A percentile compares a stretch with the other conserved stretches of the same genome.
Conservation (phyloP, 2,888 invertebrate genomes). For the Dione juno region DNA sequence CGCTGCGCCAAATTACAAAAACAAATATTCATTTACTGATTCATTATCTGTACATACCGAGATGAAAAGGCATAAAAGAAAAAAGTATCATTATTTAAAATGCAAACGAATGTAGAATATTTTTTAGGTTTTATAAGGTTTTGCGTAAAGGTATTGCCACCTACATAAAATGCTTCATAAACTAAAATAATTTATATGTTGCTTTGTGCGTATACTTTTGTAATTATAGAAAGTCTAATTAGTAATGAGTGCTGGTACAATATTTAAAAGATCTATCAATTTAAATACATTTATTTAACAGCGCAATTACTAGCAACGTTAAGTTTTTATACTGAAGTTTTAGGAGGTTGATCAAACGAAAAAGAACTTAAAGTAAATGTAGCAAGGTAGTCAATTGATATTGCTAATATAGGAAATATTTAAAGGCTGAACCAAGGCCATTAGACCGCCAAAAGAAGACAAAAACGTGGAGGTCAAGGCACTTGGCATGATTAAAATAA, state of each 20-base stretch:
- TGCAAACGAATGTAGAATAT: conserved; percentile 24
- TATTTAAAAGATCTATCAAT: conserved; percentile 32
- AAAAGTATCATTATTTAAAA: conserved; percentile 29
- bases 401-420: conserved; percentile 74
- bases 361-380: conserved; percentile 34
- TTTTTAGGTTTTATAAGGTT: neutral
- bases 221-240: conserved; percentile 10
- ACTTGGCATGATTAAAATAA: conserved; percentile 65
- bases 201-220: neutral
- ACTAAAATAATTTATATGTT: neutral
- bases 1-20: conserved; percentile 37
- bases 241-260: conserved; percentile 14
- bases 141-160: neutral
- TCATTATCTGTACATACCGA: conserved; percentile 19
- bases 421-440: conserved; percentile 67
- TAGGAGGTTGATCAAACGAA: conserved; percentile 34
- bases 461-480: conserved; percentile 72
- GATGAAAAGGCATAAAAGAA: conserved; percentile 22
- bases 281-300: conserved; percentile 41
- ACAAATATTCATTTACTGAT: conserved; percentile 38
- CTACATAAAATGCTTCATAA: neutral
- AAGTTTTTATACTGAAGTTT: conserved; percentile 37
- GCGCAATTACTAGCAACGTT: conserved; percentile 36
- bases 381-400: conserved; percentile 43
- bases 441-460: conserved; percentile 64